Evolutionary conservation across 2,888 invertebrate genomes (phyloP).

Genomic region (Serripes groenlandicus): DNA sequence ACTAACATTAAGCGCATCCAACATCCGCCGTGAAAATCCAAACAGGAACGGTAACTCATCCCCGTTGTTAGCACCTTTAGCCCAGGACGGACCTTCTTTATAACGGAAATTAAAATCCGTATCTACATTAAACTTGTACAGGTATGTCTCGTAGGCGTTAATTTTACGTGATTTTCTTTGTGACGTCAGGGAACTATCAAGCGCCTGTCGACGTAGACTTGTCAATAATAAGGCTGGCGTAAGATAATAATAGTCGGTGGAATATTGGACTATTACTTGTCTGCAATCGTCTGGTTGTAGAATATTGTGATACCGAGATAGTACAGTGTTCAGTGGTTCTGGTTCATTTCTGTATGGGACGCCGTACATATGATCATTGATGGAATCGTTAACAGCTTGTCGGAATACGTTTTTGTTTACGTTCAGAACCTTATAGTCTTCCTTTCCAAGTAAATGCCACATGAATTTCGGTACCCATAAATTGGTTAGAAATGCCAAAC

Average conservation of each 20-base stretch:
- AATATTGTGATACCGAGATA: slow-evolving; percentile 1
- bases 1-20: not conserved
- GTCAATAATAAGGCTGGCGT: not conserved
- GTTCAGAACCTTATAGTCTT: not conserved
- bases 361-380: slow-evolving; percentile 13
- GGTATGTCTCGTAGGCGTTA: not conserved
- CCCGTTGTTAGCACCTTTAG: not conserved
- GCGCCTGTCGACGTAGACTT: not conserved
- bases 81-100: not conserved
- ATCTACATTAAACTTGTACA: slow-evolving; percentile 3
- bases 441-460: not conserved
- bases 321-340: not conserved
- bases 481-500: not conserved
- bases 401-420: not conserved
- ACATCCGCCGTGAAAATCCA: slow-evolving; percentile 4
- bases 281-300: not conserved
- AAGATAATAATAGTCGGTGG: slow-evolving; percentile 9
- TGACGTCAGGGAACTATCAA: not conserved
- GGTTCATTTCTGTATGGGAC: not conserved
- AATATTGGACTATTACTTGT: not conserved
- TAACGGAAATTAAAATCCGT: not conserved
- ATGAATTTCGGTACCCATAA: slow-evolving; percentile 5
- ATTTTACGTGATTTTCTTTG: too few relatives aligned
- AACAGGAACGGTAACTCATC: slow-evolving; percentile 8
- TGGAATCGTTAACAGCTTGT: not conserved